Evolutionary conservation across 2,797 vertebrate species (phyloP), one percentile per base, ranked within the genome.

Genomic region (Bryconaethiops microstoma): DNA sequence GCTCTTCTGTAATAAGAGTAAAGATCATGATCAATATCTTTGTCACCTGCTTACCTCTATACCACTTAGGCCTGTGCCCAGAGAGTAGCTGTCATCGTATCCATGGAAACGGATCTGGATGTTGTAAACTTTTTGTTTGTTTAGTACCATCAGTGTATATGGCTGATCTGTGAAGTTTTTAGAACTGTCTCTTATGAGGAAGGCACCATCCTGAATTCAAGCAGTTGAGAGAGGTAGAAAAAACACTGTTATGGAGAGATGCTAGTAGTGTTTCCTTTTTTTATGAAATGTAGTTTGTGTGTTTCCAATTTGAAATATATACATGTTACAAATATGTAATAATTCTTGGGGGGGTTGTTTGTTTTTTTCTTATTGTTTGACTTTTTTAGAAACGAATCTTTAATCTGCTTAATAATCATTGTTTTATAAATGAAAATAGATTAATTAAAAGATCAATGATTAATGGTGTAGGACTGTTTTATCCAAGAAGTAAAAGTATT

Each of bases 91-190:
- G 12, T 92, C 84, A 1, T 86, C 85, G 42, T 94, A 85, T 68
- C 92, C 88, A 82, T 92, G 89, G 76, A 94, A 95, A 10, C 96
- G 91, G 85, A 98, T 97, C 92, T 97, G 97, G 88, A 99, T 95
- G 89, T 99, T 99, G 91, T 94, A 99, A 55, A 98, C 97, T 85
- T 97, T 98, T 55, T 93, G 90, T 90, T 95, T 95, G 92, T 96
- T 96, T 79, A 96, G 84, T 35, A 98, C 97, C 97, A 98, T 98
- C 74, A 98, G 94, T 1, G 97, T 97, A n/a, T 94, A 98, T 0
- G 97, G 97, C 70, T 98, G 97, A 23, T 88, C 88, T 1, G 55
- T 0, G 21, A 89, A 93, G 87, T 95, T 94, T 63, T 90, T 94
- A 60, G 95, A 97, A 89, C 96, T 97, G 91, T 99, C 95, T 88